Evolutionary conservation across 2,888 invertebrate species (phyloP).

Genomic region (Seladonia tumulorum): DNA sequence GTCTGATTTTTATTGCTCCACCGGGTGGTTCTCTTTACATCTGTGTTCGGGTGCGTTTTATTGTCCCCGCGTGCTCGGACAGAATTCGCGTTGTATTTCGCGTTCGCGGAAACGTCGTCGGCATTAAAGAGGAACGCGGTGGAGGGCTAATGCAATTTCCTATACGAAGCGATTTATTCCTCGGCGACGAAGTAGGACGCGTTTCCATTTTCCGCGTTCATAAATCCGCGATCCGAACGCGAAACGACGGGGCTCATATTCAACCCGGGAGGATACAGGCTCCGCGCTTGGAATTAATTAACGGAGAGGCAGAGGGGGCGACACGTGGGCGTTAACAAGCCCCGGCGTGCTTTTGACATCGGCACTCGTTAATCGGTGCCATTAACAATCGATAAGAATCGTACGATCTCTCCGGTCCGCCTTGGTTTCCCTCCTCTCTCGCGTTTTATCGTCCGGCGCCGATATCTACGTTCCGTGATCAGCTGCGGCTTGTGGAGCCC

Average conservation of each 20-base stretch:
- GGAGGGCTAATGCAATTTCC: background rate
- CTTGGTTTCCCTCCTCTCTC: constrained; percentile 41
- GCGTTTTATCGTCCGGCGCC: constrained; percentile 52
- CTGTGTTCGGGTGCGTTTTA: background rate
- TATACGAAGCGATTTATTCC: constrained; percentile 3
- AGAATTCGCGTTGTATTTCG: background rate
- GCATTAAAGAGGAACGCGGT: constrained; percentile 17
- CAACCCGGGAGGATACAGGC: constrained; percentile 20
- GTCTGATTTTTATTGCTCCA: background rate
- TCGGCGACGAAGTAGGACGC: constrained; percentile 15
- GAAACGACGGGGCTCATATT: constrained; percentile 44
- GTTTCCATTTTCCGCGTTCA: constrained; percentile 49
- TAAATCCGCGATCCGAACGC: constrained; percentile 51
- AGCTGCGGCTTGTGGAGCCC: constrained; percentile 12
- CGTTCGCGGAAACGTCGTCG: background rate
- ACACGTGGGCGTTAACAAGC: constrained; percentile 61
- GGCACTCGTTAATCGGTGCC: constrained; percentile 67
- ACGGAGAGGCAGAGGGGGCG: constrained; percentile 11
- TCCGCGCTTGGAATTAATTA: constrained; percentile 50
- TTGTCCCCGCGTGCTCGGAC: background rate
- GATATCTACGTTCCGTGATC: constrained; percentile 61
- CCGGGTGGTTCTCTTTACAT: background rate
- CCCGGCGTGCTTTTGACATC: constrained; percentile 50
- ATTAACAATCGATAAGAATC: constrained; percentile 71
- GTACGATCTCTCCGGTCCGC: constrained; percentile 29